Evolutionary conservation across 2,113 vertebrate genomes (phyloP).

Genomic region (Upupa epops): DNA sequence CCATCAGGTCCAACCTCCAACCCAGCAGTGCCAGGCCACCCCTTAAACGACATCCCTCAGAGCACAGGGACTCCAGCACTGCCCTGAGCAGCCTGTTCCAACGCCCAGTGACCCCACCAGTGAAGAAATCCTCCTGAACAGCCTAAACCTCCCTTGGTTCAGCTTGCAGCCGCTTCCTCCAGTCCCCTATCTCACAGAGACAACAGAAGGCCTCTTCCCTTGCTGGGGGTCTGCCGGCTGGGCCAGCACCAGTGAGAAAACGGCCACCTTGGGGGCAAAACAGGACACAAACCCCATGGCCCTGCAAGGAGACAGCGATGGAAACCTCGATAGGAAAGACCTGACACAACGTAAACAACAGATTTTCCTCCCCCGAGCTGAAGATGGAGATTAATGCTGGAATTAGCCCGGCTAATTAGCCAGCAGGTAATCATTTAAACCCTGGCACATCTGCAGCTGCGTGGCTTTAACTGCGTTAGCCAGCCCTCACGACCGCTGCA

Average conservation of each 20-base stretch:
- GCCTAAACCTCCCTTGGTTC: too few species aligned
- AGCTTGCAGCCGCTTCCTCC: too few species aligned
- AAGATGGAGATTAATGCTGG: conserved; percentile 47
- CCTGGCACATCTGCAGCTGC: conserved; percentile 28
- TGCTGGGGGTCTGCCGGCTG: not conserved
- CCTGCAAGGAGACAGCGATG: not conserved
- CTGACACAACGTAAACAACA: conserved; percentile 39
- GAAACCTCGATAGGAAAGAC: not conserved
- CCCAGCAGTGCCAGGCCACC: too few species aligned
- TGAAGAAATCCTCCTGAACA: too few species aligned
- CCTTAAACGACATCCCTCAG: too few species aligned
- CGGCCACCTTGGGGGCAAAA: not conserved
- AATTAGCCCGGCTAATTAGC: conserved; percentile 45
- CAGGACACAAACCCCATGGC: not conserved
- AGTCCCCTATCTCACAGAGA: not conserved
- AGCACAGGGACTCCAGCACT: too few species aligned
- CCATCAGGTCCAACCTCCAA: too few species aligned
- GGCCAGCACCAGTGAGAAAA: not conserved
- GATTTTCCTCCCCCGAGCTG: not conserved
- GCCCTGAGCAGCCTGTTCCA: too few species aligned
- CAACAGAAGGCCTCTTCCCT: not conserved
- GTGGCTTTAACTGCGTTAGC: conserved; percentile 35
- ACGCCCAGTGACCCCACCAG: too few species aligned
- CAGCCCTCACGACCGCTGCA: not conserved
- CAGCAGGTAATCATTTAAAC: conserved; percentile 61